These are phyloP conservation scores for Stenolophus ochropezus DNA, from an alignment of 2,888 invertebrate genomes.

Conservation along the genomic window DNA sequence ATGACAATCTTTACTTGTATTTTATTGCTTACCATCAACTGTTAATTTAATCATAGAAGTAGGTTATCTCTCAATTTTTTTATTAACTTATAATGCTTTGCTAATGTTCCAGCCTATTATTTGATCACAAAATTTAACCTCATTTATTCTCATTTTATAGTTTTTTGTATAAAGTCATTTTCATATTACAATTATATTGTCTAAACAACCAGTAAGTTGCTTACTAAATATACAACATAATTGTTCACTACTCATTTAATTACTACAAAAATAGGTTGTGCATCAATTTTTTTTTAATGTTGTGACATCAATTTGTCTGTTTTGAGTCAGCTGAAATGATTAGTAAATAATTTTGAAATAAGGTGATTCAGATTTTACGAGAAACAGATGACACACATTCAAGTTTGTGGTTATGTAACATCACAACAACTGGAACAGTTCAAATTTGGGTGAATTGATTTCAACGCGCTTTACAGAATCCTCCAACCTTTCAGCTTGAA, in stretches of 20 bases:
- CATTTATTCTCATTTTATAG: conserved; percentile 25
- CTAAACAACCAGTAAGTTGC: no score
- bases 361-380: background rate
- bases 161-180: no score
- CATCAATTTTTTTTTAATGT: background rate
- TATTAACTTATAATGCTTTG: no score
- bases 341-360: background rate
- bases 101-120: conserved; percentile 25
- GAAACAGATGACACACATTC: background rate
- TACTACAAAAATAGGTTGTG: background rate
- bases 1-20: no score
- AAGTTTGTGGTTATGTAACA: conserved; percentile 20
- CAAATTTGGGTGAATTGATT: background rate
- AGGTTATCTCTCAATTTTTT: no score
- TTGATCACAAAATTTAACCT: conserved; percentile 7
- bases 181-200: no score
- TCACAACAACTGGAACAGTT: conserved; percentile 11
- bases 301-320: background rate
- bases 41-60: no score
- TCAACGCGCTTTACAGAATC: background rate
- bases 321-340: background rate
- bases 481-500: background rate
- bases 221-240: no score
- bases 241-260: no score
- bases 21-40: no score